Percentiles rank a stretch among this genome's conserved stretches.
These are phyloP conservation scores for Thalassarche chlororhynchos DNA, from an alignment of 2,113 vertebrate genomes.

Conservation along the genomic window DNA sequence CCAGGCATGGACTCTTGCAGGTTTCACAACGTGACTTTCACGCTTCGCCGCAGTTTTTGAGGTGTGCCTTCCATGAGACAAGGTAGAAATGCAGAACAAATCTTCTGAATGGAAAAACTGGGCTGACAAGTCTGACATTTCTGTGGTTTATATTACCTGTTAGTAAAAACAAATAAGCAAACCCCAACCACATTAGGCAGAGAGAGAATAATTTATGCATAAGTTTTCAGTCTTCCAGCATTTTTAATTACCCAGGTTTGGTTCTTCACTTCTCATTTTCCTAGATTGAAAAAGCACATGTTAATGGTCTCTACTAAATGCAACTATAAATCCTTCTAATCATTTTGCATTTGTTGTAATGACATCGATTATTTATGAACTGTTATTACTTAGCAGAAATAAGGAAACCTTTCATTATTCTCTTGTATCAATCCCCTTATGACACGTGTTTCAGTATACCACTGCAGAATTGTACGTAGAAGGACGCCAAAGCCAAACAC, in stretches of 20 bases:
- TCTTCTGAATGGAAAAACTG: slow-evolving; percentile 27
- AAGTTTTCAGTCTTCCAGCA: background rate
- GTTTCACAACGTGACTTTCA: background rate
- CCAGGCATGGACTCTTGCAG: background rate
- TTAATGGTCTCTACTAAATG: background rate
- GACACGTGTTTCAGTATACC: rapidly evolving
- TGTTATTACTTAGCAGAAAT: background rate
- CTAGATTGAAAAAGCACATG: background rate
- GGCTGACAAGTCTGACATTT: background rate
- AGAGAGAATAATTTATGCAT: background rate
- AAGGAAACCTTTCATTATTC: background rate
- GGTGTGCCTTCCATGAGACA: background rate
- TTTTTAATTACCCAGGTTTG: background rate
- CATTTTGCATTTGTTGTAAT: background rate
- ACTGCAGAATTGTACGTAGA: background rate
- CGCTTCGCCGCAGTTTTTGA: background rate
- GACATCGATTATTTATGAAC: background rate
- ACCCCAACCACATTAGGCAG: background rate
- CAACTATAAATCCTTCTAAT: background rate
- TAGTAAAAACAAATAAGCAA: slow-evolving; percentile 44
- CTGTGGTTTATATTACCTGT: slow-evolving; percentile 29
- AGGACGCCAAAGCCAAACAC: background rate
- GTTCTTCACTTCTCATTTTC: background rate
- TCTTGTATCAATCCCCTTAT: background rate
- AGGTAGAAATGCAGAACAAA: background rate